These are phyloP conservation scores for Drosophila pegasa DNA, from an alignment of 2,888 invertebrate species.

Conservation along the genomic window DNA sequence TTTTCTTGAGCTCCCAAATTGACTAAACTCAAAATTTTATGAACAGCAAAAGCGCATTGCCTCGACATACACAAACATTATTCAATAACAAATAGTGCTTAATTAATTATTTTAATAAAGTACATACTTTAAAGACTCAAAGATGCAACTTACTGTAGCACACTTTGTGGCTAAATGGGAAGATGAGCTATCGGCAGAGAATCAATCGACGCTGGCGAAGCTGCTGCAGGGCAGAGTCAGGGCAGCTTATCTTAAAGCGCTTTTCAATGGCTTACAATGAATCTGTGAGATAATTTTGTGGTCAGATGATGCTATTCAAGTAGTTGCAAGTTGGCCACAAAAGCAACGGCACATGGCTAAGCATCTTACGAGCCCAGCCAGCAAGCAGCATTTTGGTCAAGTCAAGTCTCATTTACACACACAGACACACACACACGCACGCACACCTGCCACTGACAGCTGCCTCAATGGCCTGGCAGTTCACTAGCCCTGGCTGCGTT, in stretches of 20 bases:
- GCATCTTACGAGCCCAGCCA: slow-evolving; percentile 51
- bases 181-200: slow-evolving; percentile 20
- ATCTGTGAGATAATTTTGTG: slow-evolving; percentile 42
- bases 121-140: slow-evolving; percentile 16
- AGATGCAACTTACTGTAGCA: slow-evolving; percentile 12
- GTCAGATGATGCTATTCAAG: slow-evolving; percentile 45
- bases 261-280: slow-evolving; percentile 46
- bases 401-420: slow-evolving; percentile 33
- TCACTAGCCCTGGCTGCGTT: slow-evolving; percentile 37
- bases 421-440: not conserved
- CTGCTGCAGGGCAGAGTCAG: no score
- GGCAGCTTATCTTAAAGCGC: slow-evolving; percentile 27
- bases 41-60: not conserved
- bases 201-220: slow-evolving; percentile 39
- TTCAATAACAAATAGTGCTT: not conserved
- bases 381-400: slow-evolving; percentile 43
- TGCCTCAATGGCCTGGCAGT: slow-evolving; percentile 50
- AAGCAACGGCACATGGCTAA: slow-evolving; percentile 38
- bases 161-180: slow-evolving; percentile 21
- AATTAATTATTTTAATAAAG: slow-evolving; percentile 13
- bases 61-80: not conserved
- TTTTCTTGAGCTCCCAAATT: no score
- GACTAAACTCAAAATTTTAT: no score
- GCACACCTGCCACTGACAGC: slow-evolving; percentile 38
- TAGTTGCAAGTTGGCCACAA: slow-evolving; percentile 54